Evolutionary conservation across 2,113 vertebrate genomes (phyloP), one percentile per base, ranked within the genome.

Genomic region (Barnardius zonarius): DNA sequence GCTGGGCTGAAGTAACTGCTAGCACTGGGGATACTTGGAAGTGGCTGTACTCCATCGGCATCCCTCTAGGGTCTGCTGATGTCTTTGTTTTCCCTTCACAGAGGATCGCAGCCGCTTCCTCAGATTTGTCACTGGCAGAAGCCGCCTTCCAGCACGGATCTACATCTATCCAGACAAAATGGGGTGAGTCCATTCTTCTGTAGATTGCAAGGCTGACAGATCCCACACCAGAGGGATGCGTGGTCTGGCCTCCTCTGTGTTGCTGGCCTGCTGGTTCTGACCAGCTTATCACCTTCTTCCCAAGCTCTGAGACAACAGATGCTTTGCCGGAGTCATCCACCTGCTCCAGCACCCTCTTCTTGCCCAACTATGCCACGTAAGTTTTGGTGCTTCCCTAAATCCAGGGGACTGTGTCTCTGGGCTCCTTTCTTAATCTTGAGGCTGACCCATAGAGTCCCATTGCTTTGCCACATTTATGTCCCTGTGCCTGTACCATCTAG

Each of bases 81-180:
- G 16, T 33, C 51, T 85, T 55, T 97, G 69, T 57, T 92, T 88
- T 66, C 73, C 69, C 89, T 88, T 97, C 93, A 76, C 97, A 99
- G 99, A 99, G 99, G 99, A 99, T 96, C 99, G 99, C 51, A 99
- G 99, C 97, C 98, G 99, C 77, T 99, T 99, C 97, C 98, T 99
- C 89, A 98, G 99, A 95, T 99, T 99, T 97, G 99, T 99, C 86
- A 99, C 99, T 0, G 99, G 99, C 73, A 98, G 99, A 89, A 99
- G 99, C 97, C 99, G 99, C 64, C 99, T 99, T 93, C 99, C 99
- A 20, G 99, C 99, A 6, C 99, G 99, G 3, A 99, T 99, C 96
- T 99, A 99, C 84, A 98, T 99, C 94, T 99, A 98, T 68, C 99
- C 99, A 25, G 99, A 99, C 96, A 99, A 99, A 88, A 98, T 98